Conservation (phyloP, 2,113 vertebrate genomes). For the Salvelinus sp. region DNA sequence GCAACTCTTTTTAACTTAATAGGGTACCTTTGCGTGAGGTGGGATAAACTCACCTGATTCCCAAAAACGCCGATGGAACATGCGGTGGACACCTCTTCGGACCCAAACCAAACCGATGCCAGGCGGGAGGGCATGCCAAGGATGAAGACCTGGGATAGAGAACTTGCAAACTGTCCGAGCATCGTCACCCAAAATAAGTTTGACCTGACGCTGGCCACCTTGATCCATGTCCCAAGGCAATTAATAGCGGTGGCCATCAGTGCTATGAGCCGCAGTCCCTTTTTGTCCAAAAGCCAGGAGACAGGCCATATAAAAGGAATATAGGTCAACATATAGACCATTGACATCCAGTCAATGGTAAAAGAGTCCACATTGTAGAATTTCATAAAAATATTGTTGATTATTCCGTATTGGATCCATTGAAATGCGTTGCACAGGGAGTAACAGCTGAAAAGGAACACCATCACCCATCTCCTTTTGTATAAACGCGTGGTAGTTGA, state of each 20-base stretch:
- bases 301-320: constrained; percentile 91
- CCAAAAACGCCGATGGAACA: constrained; percentile 93
- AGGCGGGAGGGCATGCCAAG: constrained; percentile 90
- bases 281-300: constrained; percentile 89
- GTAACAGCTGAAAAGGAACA: constrained; percentile 87
- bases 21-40: neutral
- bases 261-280: constrained; percentile 85
- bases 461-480: constrained; percentile 80
- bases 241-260: constrained; percentile 84
- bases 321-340: constrained; percentile 91
- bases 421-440: constrained; percentile 93
- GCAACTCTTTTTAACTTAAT: neutral
- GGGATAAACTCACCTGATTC: constrained; percentile 82
- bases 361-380: constrained; percentile 85
- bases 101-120: constrained; percentile 92
- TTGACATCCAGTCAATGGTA: constrained; percentile 90
- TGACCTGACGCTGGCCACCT: constrained; percentile 83
- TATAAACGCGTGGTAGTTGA: constrained; percentile 67
- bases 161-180: constrained; percentile 81
- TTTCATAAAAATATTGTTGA: constrained; percentile 82
- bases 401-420: constrained; percentile 92
- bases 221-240: constrained; percentile 89
- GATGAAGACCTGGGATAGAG: constrained; percentile 91
- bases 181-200: constrained; percentile 83
- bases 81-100: constrained; percentile 88